Conservation (phyloP, 2,888 invertebrate species). For the Limnephilus marmoratus region DNA sequence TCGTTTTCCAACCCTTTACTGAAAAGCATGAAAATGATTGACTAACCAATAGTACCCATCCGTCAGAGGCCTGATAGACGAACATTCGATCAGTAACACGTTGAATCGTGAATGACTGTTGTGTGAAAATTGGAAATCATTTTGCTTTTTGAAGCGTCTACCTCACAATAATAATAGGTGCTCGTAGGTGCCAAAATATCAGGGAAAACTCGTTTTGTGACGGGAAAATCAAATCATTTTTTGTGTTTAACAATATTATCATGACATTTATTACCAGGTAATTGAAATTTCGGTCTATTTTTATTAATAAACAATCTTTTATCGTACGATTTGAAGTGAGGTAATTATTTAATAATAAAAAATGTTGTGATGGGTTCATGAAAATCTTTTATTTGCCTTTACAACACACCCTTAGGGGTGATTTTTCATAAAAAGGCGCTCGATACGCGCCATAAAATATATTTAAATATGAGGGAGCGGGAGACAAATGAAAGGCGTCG, state of each 20-base stretch:
- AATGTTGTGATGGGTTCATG: too few relatives aligned
- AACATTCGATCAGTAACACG: slow-evolving; percentile 23
- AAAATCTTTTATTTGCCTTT: too few relatives aligned
- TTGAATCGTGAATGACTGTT: slow-evolving; percentile 18
- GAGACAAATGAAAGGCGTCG: too few relatives aligned
- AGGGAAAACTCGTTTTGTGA: not conserved
- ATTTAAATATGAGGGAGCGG: too few relatives aligned
- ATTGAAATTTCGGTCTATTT: too few relatives aligned
- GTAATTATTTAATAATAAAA: too few relatives aligned
- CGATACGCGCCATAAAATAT: too few relatives aligned
- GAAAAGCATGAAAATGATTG: slow-evolving; percentile 33
- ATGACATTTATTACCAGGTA: not conserved
- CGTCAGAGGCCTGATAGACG: slow-evolving; percentile 25
- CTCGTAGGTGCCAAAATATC: not conserved
- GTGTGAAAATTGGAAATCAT: slow-evolving; percentile 38
- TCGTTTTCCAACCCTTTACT: not conserved
- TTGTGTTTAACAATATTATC: not conserved
- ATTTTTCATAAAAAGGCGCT: too few relatives aligned
- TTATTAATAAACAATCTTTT: too few relatives aligned
- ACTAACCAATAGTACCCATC: slow-evolving; percentile 23
- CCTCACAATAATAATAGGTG: not conserved
- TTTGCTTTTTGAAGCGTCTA: slow-evolving; percentile 21
- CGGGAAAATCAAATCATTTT: not conserved
- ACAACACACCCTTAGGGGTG: too few relatives aligned
- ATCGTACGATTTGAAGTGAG: too few relatives aligned